Conservation (phyloP, 2,797 vertebrate genomes). For the Taeniopygia guttata region DNA sequence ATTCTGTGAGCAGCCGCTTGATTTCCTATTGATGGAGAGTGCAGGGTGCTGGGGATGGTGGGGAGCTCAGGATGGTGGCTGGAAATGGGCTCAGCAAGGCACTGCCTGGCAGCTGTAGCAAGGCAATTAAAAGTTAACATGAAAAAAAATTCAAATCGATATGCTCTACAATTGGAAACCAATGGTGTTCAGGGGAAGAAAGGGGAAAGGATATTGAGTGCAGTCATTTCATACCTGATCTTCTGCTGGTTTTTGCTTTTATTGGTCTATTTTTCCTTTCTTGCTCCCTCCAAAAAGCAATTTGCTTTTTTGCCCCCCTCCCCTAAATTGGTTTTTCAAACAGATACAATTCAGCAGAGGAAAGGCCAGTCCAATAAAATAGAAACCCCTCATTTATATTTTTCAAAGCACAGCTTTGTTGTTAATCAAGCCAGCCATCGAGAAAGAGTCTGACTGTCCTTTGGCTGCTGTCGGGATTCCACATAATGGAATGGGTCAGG, state of each 20-base stretch:
- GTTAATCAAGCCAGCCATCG: neutral
- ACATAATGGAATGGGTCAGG: neutral
- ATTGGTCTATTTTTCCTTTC: neutral
- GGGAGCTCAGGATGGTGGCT: neutral
- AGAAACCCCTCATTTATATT: neutral
- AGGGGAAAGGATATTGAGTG: neutral
- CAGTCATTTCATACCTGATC: neutral
- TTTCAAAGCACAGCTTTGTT: neutral
- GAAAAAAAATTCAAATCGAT: conserved; percentile 24
- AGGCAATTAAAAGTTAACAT: conserved; percentile 56
- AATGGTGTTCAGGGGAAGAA: neutral
- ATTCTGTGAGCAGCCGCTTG: conserved; percentile 8
- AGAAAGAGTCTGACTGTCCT: neutral
- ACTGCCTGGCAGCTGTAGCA: neutral
- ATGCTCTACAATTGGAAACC: neutral
- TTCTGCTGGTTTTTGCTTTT: neutral
- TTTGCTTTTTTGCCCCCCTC: neutral
- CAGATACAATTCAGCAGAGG: neutral
- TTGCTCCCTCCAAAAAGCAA: neutral
- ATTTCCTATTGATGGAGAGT: conserved; percentile 49
- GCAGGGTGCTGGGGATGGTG: neutral
- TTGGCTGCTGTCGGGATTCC: neutral
- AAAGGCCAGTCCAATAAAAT: neutral
- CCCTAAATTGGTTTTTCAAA: neutral
- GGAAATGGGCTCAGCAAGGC: conserved; percentile 39